These are phyloP conservation scores for Anneissia japonica DNA, from an alignment of 35 echinoderm and acorn worm genomes.

Conservation along the genomic window DNA sequence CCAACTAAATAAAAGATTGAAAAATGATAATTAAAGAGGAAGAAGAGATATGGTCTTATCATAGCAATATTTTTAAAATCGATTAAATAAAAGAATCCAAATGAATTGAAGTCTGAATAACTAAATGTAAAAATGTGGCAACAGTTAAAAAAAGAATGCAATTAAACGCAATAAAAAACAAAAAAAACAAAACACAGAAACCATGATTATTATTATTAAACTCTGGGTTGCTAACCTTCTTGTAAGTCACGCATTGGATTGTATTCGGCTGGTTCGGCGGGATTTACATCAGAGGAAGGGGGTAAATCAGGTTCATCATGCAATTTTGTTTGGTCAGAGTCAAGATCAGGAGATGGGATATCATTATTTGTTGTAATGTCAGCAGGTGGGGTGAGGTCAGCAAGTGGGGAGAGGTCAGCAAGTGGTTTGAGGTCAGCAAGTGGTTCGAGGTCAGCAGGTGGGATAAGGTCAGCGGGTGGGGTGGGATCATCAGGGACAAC, in stretches of 20 bases:
- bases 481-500: not conserved
- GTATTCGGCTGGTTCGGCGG: not conserved
- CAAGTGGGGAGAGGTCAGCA: too few relatives aligned
- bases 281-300: not conserved
- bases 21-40: too few relatives aligned
- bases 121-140: too few relatives aligned
- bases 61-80: too few relatives aligned
- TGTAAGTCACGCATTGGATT: not conserved
- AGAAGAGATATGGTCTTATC: too few relatives aligned
- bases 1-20: too few relatives aligned
- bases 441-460: not conserved
- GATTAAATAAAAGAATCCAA: too few relatives aligned
- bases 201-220: too few relatives aligned
- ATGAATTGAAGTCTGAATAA: too few relatives aligned
- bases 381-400: not conserved
- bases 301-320: not conserved
- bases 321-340: not conserved
- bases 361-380: not conserved
- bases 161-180: too few relatives aligned
- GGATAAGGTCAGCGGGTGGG: not conserved
- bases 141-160: too few relatives aligned
- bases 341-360: not conserved
- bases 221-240: slow-evolving; percentile 1
- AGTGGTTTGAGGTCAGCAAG: not conserved
- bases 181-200: too few relatives aligned